A percentile compares a stretch with the other conserved stretches of the same genome.
Evolutionary conservation across 1,140 invertebrate species (phyloP).

Genomic region (Drosophila rufa): DNA sequence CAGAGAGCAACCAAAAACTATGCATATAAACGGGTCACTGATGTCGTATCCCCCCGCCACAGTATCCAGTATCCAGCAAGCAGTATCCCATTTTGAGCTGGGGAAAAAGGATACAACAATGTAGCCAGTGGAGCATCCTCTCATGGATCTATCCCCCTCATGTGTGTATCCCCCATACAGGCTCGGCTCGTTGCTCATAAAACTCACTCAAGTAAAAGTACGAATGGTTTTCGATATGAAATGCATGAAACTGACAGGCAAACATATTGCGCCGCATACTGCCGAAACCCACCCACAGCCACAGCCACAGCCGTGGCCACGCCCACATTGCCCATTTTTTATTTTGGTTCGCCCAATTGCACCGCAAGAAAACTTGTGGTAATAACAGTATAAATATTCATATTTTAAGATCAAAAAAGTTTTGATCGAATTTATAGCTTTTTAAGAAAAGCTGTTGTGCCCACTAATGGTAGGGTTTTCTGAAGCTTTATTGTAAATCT

Average conservation of each 20-base stretch:
- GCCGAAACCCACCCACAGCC: conserved; percentile 50
- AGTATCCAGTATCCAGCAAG: background rate
- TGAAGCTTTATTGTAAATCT: no score
- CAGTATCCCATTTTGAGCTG: conserved; percentile 21
- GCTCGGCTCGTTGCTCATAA: conserved; percentile 74
- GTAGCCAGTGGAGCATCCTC: conserved; percentile 78
- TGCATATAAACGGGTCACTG: conserved; percentile 73
- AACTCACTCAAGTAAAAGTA: conserved; percentile 84
- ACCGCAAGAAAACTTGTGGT: background rate
- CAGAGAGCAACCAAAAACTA: conserved; percentile 57
- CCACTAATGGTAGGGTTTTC: no score
- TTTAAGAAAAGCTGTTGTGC: no score
- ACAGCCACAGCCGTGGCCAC: conserved; percentile 18
- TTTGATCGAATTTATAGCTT: no score
- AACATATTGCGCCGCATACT: conserved; percentile 76
- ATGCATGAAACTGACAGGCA: conserved; percentile 82
- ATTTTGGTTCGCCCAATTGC: background rate
- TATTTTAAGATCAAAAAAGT: no score
- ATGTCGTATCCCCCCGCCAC: conserved; percentile 24
- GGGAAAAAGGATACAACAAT: conserved; percentile 59
- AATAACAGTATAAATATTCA: background rate
- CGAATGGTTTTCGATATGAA: conserved; percentile 83
- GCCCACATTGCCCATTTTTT: conserved; percentile 9
- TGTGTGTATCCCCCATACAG: conserved; percentile 59
- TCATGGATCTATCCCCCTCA: conserved; percentile 51